Base-by-base conservation (phyloP, 2,113 vertebrate genomes). In the Corythaixoides concolor region DNA sequence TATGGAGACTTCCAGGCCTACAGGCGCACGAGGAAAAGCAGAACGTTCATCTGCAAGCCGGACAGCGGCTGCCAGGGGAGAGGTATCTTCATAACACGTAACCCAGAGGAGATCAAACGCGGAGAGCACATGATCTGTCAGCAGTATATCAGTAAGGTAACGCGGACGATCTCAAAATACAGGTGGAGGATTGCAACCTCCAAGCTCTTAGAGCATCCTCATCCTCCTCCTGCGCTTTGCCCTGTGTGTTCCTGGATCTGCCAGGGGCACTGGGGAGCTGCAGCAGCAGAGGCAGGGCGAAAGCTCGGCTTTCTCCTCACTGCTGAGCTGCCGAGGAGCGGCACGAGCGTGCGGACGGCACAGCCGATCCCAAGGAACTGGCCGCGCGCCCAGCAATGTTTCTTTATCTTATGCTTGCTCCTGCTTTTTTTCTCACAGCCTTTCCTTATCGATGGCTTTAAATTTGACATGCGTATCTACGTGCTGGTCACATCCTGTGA, bases 401-500 rank as follows among this genome's bases (percentile, higher is more conserved):
- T 26, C 67, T 26, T 62, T 45, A 9, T 59, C 66, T 41, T 60
- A 76, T 7, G 41, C 67, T 41, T 58, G 52, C 28, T 19, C 68
- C 85, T 86, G 58, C 52, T 76, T 83, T 86, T 37, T 45, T 50
- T 28, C 85, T 78, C 63, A 26, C 96, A 98, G 98, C 98, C 98
- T 59, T 98, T 99, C 97, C 98, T 98, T 63, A 97, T 98, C 1
- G 98, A 98, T 5, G 98, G 98, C 85, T 98, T 98, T 86, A 98
- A 98, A 85, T 98, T 98, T 37, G 98, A 99, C 77, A 97, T 98
- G 96, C 95, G 98, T 11, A 87, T 98, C 91, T 98, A 98, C 0
- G 97, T 98, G 96, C 98, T 99, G 92, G 96, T 98, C 88, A 98
- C 98, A 0, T 98, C 98, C 47, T 98, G 98, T 67, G 98, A 98